Conservation (phyloP, 1,140 invertebrate genomes). For the Archegozetes longisetosus region DNA sequence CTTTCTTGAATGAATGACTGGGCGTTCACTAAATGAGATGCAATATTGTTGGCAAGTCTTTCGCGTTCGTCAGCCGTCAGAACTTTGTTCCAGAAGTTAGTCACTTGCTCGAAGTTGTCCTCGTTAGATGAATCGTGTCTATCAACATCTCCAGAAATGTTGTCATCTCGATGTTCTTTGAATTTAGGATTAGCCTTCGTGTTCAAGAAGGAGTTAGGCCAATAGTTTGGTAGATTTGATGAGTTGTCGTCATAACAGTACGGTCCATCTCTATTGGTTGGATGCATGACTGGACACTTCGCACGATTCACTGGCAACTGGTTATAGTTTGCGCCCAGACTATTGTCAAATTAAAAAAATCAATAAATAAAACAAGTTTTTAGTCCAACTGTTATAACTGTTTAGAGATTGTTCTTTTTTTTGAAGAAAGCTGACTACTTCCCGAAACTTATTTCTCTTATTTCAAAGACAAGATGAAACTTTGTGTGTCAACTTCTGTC, state of each 20-base stretch:
- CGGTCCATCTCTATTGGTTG: slow-evolving; percentile 78
- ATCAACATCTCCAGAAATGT: slow-evolving; percentile 24
- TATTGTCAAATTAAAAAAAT: not conserved
- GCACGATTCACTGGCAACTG: slow-evolving; percentile 94
- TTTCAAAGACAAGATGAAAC: too few species aligned
- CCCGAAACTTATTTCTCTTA: too few species aligned
- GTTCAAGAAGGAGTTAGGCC: slow-evolving; percentile 16
- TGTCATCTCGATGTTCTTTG: slow-evolving; percentile 16
- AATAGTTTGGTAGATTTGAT: slow-evolving; percentile 22
- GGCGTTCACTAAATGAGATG: slow-evolving; percentile 49
- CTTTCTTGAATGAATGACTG: slow-evolving; percentile 60
- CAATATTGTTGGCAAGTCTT: slow-evolving; percentile 63
- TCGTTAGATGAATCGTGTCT: slow-evolving; percentile 65
- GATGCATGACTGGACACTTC: slow-evolving; percentile 39
- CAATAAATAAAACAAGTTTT: not conserved
- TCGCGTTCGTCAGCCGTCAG: slow-evolving; percentile 51
- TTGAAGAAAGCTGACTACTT: too few species aligned
- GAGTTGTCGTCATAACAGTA: slow-evolving; percentile 25
- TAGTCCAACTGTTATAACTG: not conserved
- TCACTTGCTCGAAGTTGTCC: slow-evolving; percentile 76
- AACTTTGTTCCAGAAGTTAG: slow-evolving; percentile 54
- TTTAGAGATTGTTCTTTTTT: too few species aligned
- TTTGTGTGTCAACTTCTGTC: too few species aligned
- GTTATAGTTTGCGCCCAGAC: slow-evolving; percentile 71
- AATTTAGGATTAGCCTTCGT: slow-evolving; percentile 7